These are phyloP conservation scores for Mechanitis messenoides DNA, from an alignment of 2,888 invertebrate genomes.

Conservation along the genomic window DNA sequence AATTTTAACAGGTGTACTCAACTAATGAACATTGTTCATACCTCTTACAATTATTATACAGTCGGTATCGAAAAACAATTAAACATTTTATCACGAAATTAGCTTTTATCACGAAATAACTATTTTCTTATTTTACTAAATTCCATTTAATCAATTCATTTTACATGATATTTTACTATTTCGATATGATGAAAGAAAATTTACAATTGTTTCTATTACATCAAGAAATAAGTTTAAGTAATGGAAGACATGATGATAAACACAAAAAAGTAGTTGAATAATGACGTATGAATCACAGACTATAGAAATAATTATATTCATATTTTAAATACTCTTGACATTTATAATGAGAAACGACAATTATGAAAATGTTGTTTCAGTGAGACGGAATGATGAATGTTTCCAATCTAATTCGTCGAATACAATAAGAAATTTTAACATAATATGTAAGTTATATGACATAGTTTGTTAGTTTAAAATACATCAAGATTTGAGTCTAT, in stretches of 20 bases:
- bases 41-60: slow-evolving; percentile 69
- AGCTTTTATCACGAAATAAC: slow-evolving; percentile 73
- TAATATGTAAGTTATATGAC: slow-evolving; percentile 43
- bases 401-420: no score
- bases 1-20: slow-evolving; percentile 71
- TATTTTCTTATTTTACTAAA: slow-evolving; percentile 69
- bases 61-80: slow-evolving; percentile 73
- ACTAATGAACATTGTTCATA: slow-evolving; percentile 75
- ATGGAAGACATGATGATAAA: slow-evolving; percentile 14
- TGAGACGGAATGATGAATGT: no score
- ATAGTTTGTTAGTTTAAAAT: slow-evolving; percentile 45
- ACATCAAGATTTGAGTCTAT: slow-evolving; percentile 63
- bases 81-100: slow-evolving; percentile 71
- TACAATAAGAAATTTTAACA: slow-evolving; percentile 31
- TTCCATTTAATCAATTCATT: slow-evolving; percentile 66
- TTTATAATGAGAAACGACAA: no score
- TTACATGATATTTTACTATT: slow-evolving; percentile 20
- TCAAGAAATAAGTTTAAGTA: slow-evolving; percentile 13
- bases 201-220: slow-evolving; percentile 10
- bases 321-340: not conserved
- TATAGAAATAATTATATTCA: not conserved
- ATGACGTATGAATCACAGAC: not conserved
- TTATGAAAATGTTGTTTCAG: no score
- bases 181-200: slow-evolving; percentile 15
- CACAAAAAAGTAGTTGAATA: not conserved